Evolutionary conservation across 2,797 vertebrate genomes (phyloP).

Genomic region (Bufotes viridis): DNA sequence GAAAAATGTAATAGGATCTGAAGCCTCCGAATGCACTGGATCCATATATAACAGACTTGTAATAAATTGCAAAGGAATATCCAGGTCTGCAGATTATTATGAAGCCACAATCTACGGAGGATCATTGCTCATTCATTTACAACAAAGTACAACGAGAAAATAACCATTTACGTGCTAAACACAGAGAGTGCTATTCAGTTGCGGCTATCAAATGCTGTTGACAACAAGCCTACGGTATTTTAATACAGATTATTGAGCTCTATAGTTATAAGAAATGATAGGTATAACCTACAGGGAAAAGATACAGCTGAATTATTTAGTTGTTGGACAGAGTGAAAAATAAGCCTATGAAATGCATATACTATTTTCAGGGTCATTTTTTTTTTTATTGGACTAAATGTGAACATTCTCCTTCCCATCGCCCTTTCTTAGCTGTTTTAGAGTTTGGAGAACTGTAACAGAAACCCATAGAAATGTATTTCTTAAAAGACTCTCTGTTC

Average conservation of each 20-base stretch:
- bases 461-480: neutral
- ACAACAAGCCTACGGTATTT: conserved; percentile 28
- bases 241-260: conserved; percentile 29
- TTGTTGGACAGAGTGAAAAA: conserved; percentile 1
- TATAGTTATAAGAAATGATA: conserved; percentile 36
- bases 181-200: conserved; percentile 69
- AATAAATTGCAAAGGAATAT: neutral
- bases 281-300: conserved; percentile 40
- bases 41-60: conserved; percentile 1
- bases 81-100: neutral
- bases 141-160: conserved; percentile 64
- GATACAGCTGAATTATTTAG: neutral
- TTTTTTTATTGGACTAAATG: neutral
- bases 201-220: conserved; percentile 57
- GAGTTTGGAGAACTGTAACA: neutral
- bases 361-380: neutral
- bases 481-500: too few relatives aligned
- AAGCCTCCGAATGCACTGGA: neutral
- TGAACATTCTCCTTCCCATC: neutral
- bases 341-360: neutral
- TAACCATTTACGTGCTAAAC: conserved; percentile 67
- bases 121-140: conserved; percentile 63
- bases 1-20: neutral
- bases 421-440: neutral
- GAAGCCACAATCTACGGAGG: conserved; percentile 49